These are phyloP conservation scores for Aleiodes sp. DNA, from an alignment of 1,140 invertebrate species.

Conservation along the genomic window DNA sequence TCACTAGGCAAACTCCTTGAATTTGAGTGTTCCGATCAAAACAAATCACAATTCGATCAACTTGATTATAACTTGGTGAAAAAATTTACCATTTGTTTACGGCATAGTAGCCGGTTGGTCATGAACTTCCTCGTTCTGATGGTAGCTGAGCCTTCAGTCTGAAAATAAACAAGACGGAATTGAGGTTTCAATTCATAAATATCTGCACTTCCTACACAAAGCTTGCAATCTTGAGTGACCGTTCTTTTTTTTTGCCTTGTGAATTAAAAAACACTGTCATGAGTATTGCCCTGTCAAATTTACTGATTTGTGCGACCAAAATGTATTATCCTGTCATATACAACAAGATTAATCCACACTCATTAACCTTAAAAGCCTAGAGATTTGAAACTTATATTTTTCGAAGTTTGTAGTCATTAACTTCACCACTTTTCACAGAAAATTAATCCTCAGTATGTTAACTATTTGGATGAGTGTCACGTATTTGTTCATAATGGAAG, in stretches of 20 bases:
- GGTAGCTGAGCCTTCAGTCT: slow-evolving; percentile 77
- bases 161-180: too few relatives aligned
- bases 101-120: slow-evolving; percentile 96
- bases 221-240: too few relatives aligned
- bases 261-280: too few relatives aligned
- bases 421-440: slow-evolving; percentile 18
- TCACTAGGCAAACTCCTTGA: too few relatives aligned
- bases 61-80: too few relatives aligned
- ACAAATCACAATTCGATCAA: too few relatives aligned
- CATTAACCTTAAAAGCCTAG: not conserved
- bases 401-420: not conserved
- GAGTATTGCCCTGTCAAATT: too few relatives aligned
- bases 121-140: slow-evolving; percentile 98
- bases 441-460: not conserved
- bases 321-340: not conserved
- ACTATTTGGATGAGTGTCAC: slow-evolving; percentile 11
- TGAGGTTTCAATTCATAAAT: too few relatives aligned
- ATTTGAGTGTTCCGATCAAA: too few relatives aligned
- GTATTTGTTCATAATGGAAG: slow-evolving; percentile 7
- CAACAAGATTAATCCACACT: not conserved
- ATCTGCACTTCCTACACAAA: too few relatives aligned
- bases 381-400: not conserved
- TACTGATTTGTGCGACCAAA: too few relatives aligned
- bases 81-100: slow-evolving; percentile 96
- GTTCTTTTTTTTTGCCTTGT: too few relatives aligned